Evolutionary conservation across 2,888 invertebrate species (phyloP).

Genomic region (Drosophila affinis): DNA sequence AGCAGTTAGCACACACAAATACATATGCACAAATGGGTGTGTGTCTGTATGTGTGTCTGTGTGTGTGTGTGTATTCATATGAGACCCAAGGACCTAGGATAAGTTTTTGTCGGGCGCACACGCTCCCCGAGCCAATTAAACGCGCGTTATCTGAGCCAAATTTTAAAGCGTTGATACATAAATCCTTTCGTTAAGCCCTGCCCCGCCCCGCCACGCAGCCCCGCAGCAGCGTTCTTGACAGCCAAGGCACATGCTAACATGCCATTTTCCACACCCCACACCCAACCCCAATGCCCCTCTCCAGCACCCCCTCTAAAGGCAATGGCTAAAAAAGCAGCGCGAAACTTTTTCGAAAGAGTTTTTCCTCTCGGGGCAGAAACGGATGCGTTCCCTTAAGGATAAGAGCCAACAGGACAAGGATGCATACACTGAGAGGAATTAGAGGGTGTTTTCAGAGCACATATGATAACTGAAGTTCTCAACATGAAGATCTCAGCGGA

Average conservation of each 20-base stretch:
- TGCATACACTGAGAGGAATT: constrained; percentile 24
- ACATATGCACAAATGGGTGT: constrained; percentile 31
- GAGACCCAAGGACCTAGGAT: constrained; percentile 45
- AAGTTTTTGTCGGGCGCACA: constrained; percentile 51
- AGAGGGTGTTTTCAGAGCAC: too few relatives aligned
- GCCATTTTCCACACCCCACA: constrained; percentile 69
- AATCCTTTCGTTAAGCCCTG: constrained; percentile 78
- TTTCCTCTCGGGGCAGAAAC: constrained; percentile 56
- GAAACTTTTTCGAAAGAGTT: constrained; percentile 75
- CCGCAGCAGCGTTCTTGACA: constrained; percentile 79
- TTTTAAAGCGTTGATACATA: constrained; percentile 83
- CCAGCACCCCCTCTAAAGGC: constrained; percentile 2
- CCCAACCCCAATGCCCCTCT: constrained; percentile 9
- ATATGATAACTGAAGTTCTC: too few relatives aligned
- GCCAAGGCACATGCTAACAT: constrained; percentile 74
- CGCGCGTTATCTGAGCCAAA: constrained; percentile 81
- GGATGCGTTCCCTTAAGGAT: constrained; percentile 69
- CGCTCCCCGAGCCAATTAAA: constrained; percentile 78
- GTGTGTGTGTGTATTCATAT: constrained; percentile 51
- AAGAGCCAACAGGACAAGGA: constrained; percentile 52
- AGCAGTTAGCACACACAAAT: constrained; percentile 53
- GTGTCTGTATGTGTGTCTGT: neutral
- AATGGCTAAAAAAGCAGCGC: constrained; percentile 48
- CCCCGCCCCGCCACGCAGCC: constrained; percentile 40
- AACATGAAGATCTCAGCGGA: too few relatives aligned